Conservation (phyloP, 2,113 vertebrate genomes). For the Cranoglanis bouderius region DNA sequence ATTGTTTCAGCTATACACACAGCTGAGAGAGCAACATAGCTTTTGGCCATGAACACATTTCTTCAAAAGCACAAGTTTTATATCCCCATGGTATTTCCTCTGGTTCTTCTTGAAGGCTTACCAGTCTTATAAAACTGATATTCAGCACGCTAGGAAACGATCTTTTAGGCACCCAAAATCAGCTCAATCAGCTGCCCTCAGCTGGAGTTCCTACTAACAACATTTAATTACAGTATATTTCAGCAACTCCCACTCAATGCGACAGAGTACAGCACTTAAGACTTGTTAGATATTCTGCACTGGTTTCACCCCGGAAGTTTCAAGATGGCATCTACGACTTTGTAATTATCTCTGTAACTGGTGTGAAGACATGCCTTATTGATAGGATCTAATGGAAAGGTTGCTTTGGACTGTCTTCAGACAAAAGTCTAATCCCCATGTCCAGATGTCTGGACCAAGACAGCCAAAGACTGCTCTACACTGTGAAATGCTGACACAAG, state of each 20-base stretch:
- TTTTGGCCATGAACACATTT: background rate
- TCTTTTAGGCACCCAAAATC: background rate
- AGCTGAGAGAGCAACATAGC: background rate
- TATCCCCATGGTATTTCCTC: background rate
- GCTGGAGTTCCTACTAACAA: background rate
- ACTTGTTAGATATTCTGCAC: background rate
- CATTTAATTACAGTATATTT: background rate
- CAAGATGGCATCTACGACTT: background rate
- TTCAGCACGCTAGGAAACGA: background rate
- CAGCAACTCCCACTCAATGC: background rate
- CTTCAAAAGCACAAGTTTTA: background rate
- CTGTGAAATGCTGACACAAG: constrained; percentile 1
- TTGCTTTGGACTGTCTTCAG: background rate
- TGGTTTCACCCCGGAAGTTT: background rate
- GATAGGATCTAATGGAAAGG: background rate
- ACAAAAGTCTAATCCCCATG: background rate
- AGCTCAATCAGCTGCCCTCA: background rate
- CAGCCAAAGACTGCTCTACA: background rate
- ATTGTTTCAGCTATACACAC: background rate
- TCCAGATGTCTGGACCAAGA: background rate
- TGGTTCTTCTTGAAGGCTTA: background rate
- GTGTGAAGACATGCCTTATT: background rate
- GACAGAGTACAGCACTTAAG: background rate
- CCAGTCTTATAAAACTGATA: background rate
- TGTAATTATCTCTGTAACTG: background rate